Percentiles rank a stretch among this genome's conserved stretches.
These are phyloP conservation scores for Argynnis bischoffii DNA, from an alignment of 2,888 invertebrate genomes.

Conservation along the genomic window DNA sequence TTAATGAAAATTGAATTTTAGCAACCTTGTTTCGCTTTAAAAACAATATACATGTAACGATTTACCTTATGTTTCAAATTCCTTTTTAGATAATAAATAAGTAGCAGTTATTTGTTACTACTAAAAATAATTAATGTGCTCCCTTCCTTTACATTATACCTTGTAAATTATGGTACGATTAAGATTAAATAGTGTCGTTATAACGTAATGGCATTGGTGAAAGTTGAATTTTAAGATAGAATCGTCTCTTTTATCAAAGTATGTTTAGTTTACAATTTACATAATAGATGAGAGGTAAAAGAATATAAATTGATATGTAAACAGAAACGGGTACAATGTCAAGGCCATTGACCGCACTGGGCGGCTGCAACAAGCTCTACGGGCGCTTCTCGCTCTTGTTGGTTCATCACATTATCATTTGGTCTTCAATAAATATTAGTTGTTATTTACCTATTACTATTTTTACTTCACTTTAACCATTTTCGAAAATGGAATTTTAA, in stretches of 20 bases:
- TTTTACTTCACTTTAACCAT: too few relatives aligned
- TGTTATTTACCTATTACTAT: too few relatives aligned
- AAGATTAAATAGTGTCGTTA: constrained; percentile 16
- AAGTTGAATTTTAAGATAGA: constrained; percentile 14
- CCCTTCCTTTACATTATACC: background rate
- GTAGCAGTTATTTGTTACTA: background rate
- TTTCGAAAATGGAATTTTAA: too few relatives aligned
- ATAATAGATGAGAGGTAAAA: constrained; percentile 31
- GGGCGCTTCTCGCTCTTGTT: constrained; percentile 23
- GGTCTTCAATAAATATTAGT: constrained; percentile 1
- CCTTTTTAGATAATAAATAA: background rate
- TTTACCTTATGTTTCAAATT: constrained; percentile 1
- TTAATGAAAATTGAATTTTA: constrained; percentile 10
- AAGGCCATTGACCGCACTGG: constrained; percentile 69
- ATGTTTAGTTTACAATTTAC: constrained; percentile 16
- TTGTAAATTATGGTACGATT: constrained; percentile 11
- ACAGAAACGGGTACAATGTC: constrained; percentile 70
- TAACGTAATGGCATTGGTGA: constrained; percentile 14
- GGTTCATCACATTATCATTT: constrained; percentile 27
- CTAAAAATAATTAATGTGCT: constrained; percentile 3
- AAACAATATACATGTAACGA: constrained; percentile 6
- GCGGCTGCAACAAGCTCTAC: constrained; percentile 32
- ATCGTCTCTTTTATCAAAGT: background rate
- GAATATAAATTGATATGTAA: constrained; percentile 55
- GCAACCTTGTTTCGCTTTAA: constrained; percentile 14